Base-by-base conservation (phyloP, 2,888 invertebrate species). In the Arctia plantaginis region DNA sequence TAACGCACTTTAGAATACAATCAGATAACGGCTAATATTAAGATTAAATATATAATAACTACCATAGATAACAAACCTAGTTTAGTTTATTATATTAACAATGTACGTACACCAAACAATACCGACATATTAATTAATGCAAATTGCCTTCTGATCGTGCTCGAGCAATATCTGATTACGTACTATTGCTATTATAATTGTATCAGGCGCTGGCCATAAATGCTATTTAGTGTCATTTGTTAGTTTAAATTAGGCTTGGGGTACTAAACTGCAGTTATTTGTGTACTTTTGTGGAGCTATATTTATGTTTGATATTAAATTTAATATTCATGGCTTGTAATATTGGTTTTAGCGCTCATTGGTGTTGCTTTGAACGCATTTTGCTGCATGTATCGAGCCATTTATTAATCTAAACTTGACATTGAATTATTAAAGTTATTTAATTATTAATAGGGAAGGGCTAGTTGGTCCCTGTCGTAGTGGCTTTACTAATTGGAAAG, bases 121-220 rank as follows among this genome's bases (percentile, higher is more conserved):
- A 71, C 71, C 72, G n/a, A 74, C 44, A 66, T 76, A 75, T 72
- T 84, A 85, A 85, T 85, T 77, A 73, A 85, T 85, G 85, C 82
- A 82, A 80, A 83, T 82, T 83, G 86, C 82, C 82, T 85, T 79
- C 77, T 77, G 82, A 82, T 82, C 83, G 83, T 77, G 66, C 41
- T 39, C 71, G 66, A 80, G 83, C 86, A 85, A 75, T 80, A 83
- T 85, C 77, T 76, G 80, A 82, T 79, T 77, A 78, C 80, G 79
- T 80, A 69, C 68, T 64, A 77, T 79, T 86, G 83, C 86, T 80
- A 79, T 80, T 78, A 78, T 74, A 76, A 76, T 81, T 80, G 64
- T 79, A 75, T 80, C 83, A 86, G 85, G 86, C 80, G 78, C 70
- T 81, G 67, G 44, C 69, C 72, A 78, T 77, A 39, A 72, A 73